Evolutionary conservation across 64 coral and sea anemone species (phyloP), one percentile per base, ranked within the genome.

Genomic region (Montipora cactus): DNA sequence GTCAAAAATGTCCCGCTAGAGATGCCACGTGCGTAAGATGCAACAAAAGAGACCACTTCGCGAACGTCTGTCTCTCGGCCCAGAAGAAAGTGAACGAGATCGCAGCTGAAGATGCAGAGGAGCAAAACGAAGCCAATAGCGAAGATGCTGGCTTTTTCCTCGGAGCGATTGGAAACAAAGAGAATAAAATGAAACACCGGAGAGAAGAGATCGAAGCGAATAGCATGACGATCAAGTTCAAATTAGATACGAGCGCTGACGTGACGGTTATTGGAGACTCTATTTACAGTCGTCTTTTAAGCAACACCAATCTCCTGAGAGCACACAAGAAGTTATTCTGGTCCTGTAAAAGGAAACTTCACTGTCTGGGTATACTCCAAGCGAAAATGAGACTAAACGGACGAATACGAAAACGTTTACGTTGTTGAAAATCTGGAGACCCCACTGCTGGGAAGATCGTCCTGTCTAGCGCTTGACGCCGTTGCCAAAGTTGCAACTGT

Each of bases 401-500:
- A 23, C 22, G 18, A 94, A 94, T 46, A 81, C 79, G 78, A 89
- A 89, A 48, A 89, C 10, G 89, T 89, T 62, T 94, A 74, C 45
- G 78, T 94, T 46, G 64, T 89, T 78, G 70, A 59, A 89, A 66
- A 67, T 67, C 79, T 94, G 57, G 58, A 83, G 19, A 47, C 67
- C 51, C 92, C 9, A 57, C 84, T 94, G 2, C 86, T 89, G 0
- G 82, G 87, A 70, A 89, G 86, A 59, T 46, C 76, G 9, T 68
- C 92, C 16, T 83, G 59, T 46, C 44, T 78, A 79, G 85, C 61
- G 14, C 73, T 94, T 45, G 74, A 75, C 12, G 25, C 73, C 50
- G 74, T 89, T 48, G 69, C 92, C 47, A 83, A 53, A 94, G 62
- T 94, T n/a, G 58, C 72, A 53, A 78, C 77, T 74, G 87, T 94